Evolutionary conservation across 2,113 vertebrate genomes (phyloP).

Genomic region (Atherinomorus stipes): DNA sequence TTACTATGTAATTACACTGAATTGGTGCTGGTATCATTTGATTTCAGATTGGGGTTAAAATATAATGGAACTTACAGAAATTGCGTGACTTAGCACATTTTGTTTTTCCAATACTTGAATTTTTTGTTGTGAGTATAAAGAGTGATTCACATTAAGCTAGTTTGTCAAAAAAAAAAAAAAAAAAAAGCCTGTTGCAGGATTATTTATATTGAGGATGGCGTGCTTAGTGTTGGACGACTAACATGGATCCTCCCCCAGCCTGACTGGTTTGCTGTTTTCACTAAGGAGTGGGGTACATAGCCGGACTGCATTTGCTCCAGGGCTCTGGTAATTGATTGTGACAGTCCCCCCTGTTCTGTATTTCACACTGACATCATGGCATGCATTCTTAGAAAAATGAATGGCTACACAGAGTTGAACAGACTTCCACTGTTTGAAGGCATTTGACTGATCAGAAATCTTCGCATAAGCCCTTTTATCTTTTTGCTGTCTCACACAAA

Average conservation of each 20-base stretch:
- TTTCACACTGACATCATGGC: conserved; percentile 69
- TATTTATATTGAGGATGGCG: too few species aligned
- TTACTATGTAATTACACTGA: too few species aligned
- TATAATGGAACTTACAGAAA: too few species aligned
- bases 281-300: conserved; percentile 45
- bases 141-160: too few species aligned
- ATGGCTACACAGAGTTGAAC: conserved; percentile 40
- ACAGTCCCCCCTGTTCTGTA: conserved; percentile 65
- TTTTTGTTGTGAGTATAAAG: too few species aligned
- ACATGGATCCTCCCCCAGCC: conserved; percentile 10
- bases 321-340: conserved; percentile 68
- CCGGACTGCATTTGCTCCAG: conserved; percentile 52
- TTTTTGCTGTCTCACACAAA: conserved; percentile 3
- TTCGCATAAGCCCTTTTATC: conserved; percentile 18
- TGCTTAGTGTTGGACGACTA: neutral
- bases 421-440: conserved; percentile 58
- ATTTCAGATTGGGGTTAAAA: too few species aligned
- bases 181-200: too few species aligned
- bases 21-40: too few species aligned
- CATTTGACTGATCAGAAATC: conserved; percentile 53
- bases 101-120: too few species aligned
- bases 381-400: conserved; percentile 62
- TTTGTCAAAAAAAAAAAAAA: too few species aligned
- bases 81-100: too few species aligned
- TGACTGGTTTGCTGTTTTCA: conserved; percentile 30